Conservation (phyloP, 2,888 invertebrate species). For the Heliconius ethilla region DNA sequence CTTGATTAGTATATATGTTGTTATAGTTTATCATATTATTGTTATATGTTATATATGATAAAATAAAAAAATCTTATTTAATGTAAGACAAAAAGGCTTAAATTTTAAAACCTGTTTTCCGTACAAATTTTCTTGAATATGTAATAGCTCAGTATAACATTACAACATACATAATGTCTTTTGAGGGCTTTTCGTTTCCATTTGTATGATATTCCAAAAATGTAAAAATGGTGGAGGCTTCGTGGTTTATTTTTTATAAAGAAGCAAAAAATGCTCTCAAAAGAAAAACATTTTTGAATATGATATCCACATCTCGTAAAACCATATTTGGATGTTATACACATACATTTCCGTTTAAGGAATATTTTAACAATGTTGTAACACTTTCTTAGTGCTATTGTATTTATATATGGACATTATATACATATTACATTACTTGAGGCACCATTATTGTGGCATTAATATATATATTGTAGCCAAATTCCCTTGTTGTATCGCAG, state of each 20-base stretch:
- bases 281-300: constrained; percentile 7
- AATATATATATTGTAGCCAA: too few relatives aligned
- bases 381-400: not conserved
- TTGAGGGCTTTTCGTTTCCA: not conserved
- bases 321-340: not conserved
- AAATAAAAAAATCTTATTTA: too few relatives aligned
- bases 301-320: not conserved
- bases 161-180: not conserved
- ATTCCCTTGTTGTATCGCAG: too few relatives aligned
- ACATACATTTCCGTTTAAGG: not conserved
- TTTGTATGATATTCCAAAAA: too few relatives aligned
- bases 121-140: not conserved
- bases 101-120: not conserved
- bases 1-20: not conserved
- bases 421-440: too few relatives aligned
- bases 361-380: not conserved
- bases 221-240: constrained; percentile 8
- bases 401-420: constrained; percentile 4
- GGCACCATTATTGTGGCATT: too few relatives aligned
- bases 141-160: constrained; percentile 8
- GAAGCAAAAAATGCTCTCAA: constrained; percentile 11
- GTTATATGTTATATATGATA: not conserved
- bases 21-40: not conserved
- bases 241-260: constrained; percentile 9
- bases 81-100: not conserved